Conservation (phyloP, 2,113 vertebrate genomes). For the Prolemur simus region DNA sequence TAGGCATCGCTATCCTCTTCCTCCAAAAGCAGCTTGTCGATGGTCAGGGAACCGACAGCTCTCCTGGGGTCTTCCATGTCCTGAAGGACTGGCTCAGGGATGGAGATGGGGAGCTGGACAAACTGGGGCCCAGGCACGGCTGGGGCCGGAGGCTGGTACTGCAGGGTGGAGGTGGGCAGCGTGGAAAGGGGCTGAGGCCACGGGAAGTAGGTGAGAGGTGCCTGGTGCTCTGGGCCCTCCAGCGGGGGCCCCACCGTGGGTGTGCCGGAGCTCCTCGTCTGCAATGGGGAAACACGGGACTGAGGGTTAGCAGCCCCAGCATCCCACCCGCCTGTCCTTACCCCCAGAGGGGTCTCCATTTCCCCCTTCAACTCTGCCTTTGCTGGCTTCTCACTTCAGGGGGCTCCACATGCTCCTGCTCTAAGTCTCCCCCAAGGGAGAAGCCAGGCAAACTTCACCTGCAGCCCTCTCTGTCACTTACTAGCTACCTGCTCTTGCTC, state of each 20-base stretch:
- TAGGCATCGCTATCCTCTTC: constrained; percentile 88
- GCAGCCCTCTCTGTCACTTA: not conserved
- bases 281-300: constrained; percentile 38
- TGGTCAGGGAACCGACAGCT: constrained; percentile 83
- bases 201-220: constrained; percentile 90
- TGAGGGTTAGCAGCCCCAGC: constrained; percentile 17
- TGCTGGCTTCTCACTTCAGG: not conserved
- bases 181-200: constrained; percentile 93
- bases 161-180: constrained; percentile 86
- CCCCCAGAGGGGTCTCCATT: not conserved
- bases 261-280: constrained; percentile 85
- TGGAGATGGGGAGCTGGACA: constrained; percentile 89
- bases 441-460: not conserved
- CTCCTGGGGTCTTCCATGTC: constrained; percentile 86
- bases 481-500: not conserved
- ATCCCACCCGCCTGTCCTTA: accelerated
- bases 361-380: not conserved
- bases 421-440: not conserved
- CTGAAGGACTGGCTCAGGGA: constrained; percentile 87
- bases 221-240: constrained; percentile 89
- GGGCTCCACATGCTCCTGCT: not conserved
- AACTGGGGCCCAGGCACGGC: constrained; percentile 86
- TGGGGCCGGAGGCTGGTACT: constrained; percentile 86
- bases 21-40: constrained; percentile 93
- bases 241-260: constrained; percentile 85